phyloP scores from a whole-genome alignment of 2,113 vertebrate genomes.

The Mellivora capensis region DNA sequence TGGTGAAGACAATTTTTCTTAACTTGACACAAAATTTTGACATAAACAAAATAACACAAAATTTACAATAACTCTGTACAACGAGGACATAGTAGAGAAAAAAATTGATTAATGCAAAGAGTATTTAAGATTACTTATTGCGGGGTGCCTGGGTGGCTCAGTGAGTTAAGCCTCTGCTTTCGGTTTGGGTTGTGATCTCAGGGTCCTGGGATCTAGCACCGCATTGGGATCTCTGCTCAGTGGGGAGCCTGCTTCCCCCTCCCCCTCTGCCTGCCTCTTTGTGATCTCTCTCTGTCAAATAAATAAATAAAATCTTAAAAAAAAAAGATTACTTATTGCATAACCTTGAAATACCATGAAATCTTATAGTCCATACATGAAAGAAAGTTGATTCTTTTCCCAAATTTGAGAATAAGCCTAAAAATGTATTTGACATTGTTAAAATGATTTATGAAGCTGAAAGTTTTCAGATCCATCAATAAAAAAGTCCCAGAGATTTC shows the following conservation, averaged over 20 bases:
- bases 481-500: background rate
- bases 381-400: background rate
- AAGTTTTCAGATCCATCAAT: background rate
- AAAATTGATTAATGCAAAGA: background rate
- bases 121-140: background rate
- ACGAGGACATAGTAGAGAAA: background rate
- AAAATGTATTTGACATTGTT: background rate
- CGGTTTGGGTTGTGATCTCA: too few species aligned
- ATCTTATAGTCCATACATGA: background rate
- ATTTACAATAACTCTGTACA: background rate
- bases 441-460: background rate
- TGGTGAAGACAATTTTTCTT: background rate
- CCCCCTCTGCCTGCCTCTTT: too few species aligned
- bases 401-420: background rate
- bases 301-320: too few species aligned
- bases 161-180: too few species aligned
- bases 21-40: constrained; percentile 9
- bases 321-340: background rate
- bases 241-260: too few species aligned
- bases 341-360: background rate
- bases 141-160: too few species aligned
- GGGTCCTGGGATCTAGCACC: too few species aligned
- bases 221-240: too few species aligned
- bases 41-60: background rate
- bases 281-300: too few species aligned